phyloP scores from a whole-genome alignment of 92 coral and sea anemone genomes.

The Siderastrea radians region DNA sequence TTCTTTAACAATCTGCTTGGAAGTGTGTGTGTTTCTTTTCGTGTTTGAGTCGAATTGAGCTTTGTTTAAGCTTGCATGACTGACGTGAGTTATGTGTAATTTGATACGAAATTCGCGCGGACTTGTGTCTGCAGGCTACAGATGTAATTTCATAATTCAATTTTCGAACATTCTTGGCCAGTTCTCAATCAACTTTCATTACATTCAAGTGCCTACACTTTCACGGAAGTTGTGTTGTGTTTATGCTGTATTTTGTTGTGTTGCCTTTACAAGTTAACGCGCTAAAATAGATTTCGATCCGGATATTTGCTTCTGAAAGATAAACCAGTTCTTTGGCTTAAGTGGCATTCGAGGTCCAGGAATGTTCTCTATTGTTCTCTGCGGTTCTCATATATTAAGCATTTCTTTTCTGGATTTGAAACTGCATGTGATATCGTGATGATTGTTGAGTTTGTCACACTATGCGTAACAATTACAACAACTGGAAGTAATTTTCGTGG shows the following conservation, averaged over 20 bases:
- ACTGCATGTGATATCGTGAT: slow-evolving; percentile 26
- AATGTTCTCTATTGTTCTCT: slow-evolving; percentile 29
- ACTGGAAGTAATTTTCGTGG: not conserved
- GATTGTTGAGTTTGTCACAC: not conserved
- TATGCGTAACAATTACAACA: not conserved
- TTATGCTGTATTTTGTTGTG: not conserved
- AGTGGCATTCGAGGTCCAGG: slow-evolving; percentile 29
- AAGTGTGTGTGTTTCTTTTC: not conserved
- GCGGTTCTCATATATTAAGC: slow-evolving; percentile 14
- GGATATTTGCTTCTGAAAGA: slow-evolving; percentile 36
- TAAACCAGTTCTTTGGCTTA: slow-evolving; percentile 9
- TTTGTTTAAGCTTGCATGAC: slow-evolving; percentile 12
- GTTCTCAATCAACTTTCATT: not conserved
- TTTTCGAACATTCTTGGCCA: not conserved
- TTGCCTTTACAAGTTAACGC: slow-evolving; percentile 1
- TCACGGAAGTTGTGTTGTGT: slow-evolving; percentile 1
- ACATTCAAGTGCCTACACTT: not conserved
- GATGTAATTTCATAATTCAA: slow-evolving; percentile 2
- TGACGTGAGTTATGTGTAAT: slow-evolving; percentile 34
- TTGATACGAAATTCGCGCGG: slow-evolving; percentile 18
- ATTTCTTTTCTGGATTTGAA: not conserved
- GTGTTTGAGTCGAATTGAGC: slow-evolving; percentile 3
- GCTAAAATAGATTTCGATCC: slow-evolving; percentile 1
- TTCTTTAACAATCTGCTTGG: not conserved
- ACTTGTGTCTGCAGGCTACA: slow-evolving; percentile 25